Percentiles rank a stretch among this genome's conserved stretches.
These are phyloP conservation scores for Alentia gelatinosa DNA, from an alignment of 2,888 invertebrate genomes.

Conservation along the genomic window DNA sequence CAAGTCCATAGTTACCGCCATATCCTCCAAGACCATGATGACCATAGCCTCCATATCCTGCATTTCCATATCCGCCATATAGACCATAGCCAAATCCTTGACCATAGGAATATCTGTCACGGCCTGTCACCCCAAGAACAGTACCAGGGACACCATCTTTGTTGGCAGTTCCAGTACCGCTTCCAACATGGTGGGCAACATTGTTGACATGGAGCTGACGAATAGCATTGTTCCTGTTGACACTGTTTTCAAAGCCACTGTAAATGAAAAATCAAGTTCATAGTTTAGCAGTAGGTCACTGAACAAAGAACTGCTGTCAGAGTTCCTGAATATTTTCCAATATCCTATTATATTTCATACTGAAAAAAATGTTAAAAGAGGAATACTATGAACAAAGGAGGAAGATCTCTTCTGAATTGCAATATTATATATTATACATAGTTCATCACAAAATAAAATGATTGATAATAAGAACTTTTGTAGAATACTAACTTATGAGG, in stretches of 20 bases:
- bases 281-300: background rate
- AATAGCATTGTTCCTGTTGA: background rate
- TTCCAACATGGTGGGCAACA: background rate
- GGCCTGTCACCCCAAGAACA: conserved; percentile 37
- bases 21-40: conserved; percentile 5
- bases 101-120: background rate
- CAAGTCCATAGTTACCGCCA: background rate
- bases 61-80: background rate
- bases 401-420: too few species aligned
- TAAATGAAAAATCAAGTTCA: background rate
- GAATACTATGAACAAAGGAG: too few species aligned
- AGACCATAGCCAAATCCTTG: background rate
- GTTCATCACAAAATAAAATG: too few species aligned
- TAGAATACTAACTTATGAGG: background rate
- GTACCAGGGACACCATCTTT: conserved; percentile 32
- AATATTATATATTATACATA: too few species aligned
- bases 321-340: too few species aligned
- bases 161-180: conserved; percentile 30
- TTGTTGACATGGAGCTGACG: conserved; percentile 13
- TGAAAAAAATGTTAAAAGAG: too few species aligned
- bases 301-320: background rate
- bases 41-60: background rate
- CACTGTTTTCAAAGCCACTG: background rate
- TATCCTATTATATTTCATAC: background rate
- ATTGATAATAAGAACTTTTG: background rate